Evolutionary conservation across 2,113 vertebrate species (phyloP).

Genomic region (Pteronura brasiliensis): DNA sequence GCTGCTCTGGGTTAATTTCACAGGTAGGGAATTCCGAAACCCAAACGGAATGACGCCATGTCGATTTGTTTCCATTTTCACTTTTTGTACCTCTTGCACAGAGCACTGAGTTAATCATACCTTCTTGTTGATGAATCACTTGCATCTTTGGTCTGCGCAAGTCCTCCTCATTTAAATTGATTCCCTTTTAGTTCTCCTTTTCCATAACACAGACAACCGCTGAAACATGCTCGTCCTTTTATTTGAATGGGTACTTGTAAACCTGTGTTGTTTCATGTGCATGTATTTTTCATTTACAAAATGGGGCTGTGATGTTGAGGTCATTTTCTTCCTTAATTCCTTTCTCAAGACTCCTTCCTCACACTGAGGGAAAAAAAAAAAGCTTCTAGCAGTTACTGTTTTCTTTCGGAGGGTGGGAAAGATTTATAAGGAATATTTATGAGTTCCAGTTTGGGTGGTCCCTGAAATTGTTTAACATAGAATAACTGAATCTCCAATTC

Average conservation of each 20-base stretch:
- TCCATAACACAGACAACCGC: not conserved
- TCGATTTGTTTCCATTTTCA: constrained; percentile 37
- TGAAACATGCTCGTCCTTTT: constrained; percentile 15
- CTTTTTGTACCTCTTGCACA: not conserved
- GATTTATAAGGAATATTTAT: not conserved
- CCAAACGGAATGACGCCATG: not conserved
- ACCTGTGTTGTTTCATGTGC: not conserved
- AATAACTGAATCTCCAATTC: constrained; percentile 30
- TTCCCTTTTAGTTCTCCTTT: not conserved
- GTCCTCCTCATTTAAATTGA: not conserved
- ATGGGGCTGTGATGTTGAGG: not conserved
- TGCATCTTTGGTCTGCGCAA: not conserved
- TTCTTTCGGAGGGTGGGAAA: constrained; percentile 1
- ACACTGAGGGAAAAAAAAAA: not conserved
- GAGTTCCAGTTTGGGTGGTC: not conserved
- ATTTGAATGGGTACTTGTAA: constrained; percentile 37
- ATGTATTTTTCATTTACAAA: constrained; percentile 16
- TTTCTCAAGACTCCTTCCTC: constrained; percentile 19
- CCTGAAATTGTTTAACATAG: constrained; percentile 11
- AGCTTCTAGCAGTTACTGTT: not conserved
- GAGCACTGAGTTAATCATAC: not conserved
- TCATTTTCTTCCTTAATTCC: constrained; percentile 23
- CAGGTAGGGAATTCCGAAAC: constrained; percentile 20
- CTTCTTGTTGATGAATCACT: not conserved
- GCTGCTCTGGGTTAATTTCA: not conserved